These are phyloP conservation scores for Vombatus ursinus DNA, from an alignment of 2,113 vertebrate species.

Conservation along the genomic window DNA sequence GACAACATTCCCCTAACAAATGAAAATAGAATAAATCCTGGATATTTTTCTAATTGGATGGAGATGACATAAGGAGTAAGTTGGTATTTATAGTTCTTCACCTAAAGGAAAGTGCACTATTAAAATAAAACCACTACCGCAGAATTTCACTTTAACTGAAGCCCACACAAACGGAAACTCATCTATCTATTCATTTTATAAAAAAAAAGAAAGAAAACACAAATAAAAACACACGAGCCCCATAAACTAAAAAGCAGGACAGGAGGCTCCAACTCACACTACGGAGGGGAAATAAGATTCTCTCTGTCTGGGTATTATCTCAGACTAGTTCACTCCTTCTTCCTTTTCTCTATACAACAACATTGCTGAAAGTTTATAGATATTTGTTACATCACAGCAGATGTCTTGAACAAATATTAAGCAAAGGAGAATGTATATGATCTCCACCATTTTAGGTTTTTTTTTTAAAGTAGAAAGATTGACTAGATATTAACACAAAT, in stretches of 20 bases:
- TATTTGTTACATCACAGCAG: slow-evolving; percentile 81
- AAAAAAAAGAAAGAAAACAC: slow-evolving; percentile 42
- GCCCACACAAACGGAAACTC: slow-evolving; percentile 54
- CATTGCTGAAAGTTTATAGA: slow-evolving; percentile 72
- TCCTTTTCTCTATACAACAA: slow-evolving; percentile 49
- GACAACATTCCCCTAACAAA: slow-evolving; percentile 15
- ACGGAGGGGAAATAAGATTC: slow-evolving; percentile 66
- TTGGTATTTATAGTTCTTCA: slow-evolving; percentile 59
- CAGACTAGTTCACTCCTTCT: slow-evolving; percentile 74
- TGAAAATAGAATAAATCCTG: slow-evolving; percentile 30
- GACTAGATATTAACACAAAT: slow-evolving; percentile 90
- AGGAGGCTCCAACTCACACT: slow-evolving; percentile 51
- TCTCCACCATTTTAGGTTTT: slow-evolving; percentile 83
- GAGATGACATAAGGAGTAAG: slow-evolving; percentile 30
- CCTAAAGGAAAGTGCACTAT: slow-evolving; percentile 47
- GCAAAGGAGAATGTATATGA: slow-evolving; percentile 79
- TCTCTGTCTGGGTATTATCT: slow-evolving; percentile 71
- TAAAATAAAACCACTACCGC: slow-evolving; percentile 56
- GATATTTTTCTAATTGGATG: slow-evolving; percentile 48
- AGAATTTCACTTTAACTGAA: slow-evolving; percentile 49
- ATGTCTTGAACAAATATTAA: slow-evolving; percentile 84
- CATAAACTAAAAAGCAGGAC: slow-evolving; percentile 67
- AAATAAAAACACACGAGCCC: slow-evolving; percentile 32
- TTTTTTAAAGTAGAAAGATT: slow-evolving; percentile 90
- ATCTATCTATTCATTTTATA: slow-evolving; percentile 70